phyloP scores from a whole-genome alignment of 2,797 vertebrate genomes.

The Xiphophorus birchmanni region DNA sequence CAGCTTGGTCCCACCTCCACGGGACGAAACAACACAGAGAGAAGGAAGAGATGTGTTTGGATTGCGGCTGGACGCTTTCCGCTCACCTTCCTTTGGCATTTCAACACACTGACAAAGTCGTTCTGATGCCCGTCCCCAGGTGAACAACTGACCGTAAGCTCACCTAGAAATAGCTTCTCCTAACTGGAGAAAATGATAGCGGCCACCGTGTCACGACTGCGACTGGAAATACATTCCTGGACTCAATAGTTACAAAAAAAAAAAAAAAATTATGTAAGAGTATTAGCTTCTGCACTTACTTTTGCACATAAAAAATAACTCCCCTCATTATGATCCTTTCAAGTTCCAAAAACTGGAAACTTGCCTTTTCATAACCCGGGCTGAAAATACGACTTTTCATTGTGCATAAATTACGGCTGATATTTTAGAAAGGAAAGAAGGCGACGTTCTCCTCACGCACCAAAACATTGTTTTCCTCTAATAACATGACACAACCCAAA shows the following conservation, averaged over 20 bases:
- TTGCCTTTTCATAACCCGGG: neutral
- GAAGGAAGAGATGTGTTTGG: slow-evolving; percentile 41
- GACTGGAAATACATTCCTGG: neutral
- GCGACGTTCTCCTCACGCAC: neutral
- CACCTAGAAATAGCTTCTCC: neutral
- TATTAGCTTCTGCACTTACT: neutral
- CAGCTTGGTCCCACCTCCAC: slow-evolving; percentile 38
- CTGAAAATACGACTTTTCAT: neutral
- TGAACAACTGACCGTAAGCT: neutral
- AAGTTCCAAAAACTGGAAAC: neutral
- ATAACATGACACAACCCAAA: neutral
- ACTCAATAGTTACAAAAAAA: neutral
- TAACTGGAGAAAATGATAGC: neutral
- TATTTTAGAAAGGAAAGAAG: neutral
- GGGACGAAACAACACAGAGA: slow-evolving; percentile 6
- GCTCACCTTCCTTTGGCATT: slow-evolving; percentile 23
- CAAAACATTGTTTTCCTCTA: neutral
- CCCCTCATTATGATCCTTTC: neutral
- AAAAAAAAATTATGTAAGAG: neutral
- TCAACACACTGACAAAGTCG: neutral
- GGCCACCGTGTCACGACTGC: neutral
- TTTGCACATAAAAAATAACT: neutral
- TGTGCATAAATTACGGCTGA: neutral
- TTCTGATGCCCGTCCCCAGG: neutral
- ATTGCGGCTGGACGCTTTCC: neutral